Evolutionary conservation across 2,888 invertebrate species (phyloP).

Genomic region (Odontomyia ornata): DNA sequence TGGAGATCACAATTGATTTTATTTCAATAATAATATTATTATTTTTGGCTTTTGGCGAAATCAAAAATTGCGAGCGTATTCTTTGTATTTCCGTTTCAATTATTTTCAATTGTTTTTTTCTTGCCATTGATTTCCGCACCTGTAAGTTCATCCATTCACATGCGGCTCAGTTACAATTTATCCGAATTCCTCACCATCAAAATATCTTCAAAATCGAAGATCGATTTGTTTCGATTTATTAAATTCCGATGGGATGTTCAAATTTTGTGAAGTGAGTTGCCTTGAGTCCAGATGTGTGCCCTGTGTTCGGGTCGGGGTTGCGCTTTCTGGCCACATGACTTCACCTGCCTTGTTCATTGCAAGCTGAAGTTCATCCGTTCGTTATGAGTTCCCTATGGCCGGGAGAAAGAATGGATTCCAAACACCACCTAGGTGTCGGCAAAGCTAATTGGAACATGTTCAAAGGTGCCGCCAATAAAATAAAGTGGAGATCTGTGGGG

Average conservation of each 20-base stretch:
- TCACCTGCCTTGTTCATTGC: slow-evolving; percentile 20
- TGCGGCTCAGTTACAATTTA: background rate
- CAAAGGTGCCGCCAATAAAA: slow-evolving; percentile 56
- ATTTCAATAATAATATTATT: too few species aligned
- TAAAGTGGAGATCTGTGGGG: slow-evolving; percentile 54
- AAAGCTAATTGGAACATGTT: slow-evolving; percentile 56
- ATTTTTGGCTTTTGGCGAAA: too few species aligned
- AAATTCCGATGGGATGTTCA: background rate
- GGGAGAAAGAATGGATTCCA: slow-evolving; percentile 11
- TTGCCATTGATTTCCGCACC: background rate
- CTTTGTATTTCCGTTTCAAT: background rate
- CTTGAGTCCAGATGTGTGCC: background rate
- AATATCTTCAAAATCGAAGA: background rate
- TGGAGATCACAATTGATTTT: too few species aligned
- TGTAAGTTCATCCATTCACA: too few species aligned
- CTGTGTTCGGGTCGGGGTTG: background rate
- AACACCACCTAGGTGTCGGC: slow-evolving; percentile 50
- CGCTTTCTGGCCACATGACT: slow-evolving; percentile 2
- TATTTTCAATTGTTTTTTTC: background rate
- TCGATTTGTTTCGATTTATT: slow-evolving; percentile 39
- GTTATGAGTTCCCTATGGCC: slow-evolving; percentile 32
- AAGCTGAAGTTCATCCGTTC: slow-evolving; percentile 15
- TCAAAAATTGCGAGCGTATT: too few species aligned
- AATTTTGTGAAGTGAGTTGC: background rate
- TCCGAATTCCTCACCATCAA: background rate